Evolutionary conservation across 2,888 invertebrate species (phyloP).

Genomic region (Lasioglossum lativentre): DNA sequence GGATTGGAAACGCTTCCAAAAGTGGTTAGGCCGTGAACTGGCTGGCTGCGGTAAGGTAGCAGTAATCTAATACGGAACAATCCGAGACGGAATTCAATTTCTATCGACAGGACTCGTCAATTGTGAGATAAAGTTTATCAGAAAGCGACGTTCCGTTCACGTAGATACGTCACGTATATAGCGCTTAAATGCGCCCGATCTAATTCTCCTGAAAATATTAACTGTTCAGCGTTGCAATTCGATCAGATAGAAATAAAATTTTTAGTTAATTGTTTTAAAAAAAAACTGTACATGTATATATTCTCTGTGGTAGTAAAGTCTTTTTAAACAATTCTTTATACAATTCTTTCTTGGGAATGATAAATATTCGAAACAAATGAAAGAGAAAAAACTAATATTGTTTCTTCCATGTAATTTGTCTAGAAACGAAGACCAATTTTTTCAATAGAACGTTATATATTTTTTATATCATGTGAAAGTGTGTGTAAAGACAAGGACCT

Average conservation of each 20-base stretch:
- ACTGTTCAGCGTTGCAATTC: neutral
- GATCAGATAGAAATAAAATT: neutral
- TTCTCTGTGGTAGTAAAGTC: too few species aligned
- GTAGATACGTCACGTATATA: slow-evolving; percentile 3
- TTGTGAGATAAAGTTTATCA: slow-evolving; percentile 35
- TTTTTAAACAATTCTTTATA: too few species aligned
- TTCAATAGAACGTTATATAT: too few species aligned
- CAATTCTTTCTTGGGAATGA: too few species aligned
- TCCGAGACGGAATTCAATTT: slow-evolving; percentile 48
- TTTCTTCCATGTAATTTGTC: too few species aligned
- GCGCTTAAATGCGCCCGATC: slow-evolving; percentile 3
- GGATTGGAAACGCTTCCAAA: slow-evolving; percentile 45
- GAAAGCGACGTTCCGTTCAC: neutral
- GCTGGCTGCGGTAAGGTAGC: slow-evolving; percentile 33
- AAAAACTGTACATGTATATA: too few species aligned
- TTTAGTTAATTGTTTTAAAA: too few species aligned
- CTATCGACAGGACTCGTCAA: slow-evolving; percentile 40
- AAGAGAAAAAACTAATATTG: too few species aligned
- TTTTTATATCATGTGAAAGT: too few species aligned
- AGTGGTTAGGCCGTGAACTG: slow-evolving; percentile 33
- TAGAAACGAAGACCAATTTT: too few species aligned
- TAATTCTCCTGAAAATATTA: neutral
- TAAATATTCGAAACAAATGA: too few species aligned
- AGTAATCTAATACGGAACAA: slow-evolving; percentile 52
- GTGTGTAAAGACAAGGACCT: too few species aligned